Base-by-base conservation (phyloP, 2,797 vertebrate species). In the Anisognathus igniventris region DNA sequence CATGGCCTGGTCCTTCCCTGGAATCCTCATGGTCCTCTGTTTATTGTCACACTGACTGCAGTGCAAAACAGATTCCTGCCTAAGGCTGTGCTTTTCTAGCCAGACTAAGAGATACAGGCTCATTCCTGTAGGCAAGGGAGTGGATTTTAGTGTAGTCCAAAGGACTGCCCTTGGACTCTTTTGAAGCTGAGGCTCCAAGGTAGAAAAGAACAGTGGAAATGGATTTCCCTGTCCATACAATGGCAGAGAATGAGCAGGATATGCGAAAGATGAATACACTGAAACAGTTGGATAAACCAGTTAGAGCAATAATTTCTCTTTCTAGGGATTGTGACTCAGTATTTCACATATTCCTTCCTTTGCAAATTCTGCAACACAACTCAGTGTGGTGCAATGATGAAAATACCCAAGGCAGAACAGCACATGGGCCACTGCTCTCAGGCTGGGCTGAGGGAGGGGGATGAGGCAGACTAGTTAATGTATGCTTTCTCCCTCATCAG, bases 391-490 rank as follows among this genome's bases (percentile, higher is more conserved):
- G 37, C 22, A 88, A 75, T 10, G 33, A 54, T 39, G n/a, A 67
- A 65, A 92, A 68, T 24, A 51, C 28, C 12, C 50, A 77, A 54
- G 51, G 24, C 58, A 62, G 47, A 68, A 7, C 33, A 81, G 40
- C 45, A 61, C 68, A 30, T 7, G 67, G 80, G 51, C 58, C 15
- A 20, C 45, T 77, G 45, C 25, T 80, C 17, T 28, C 42, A 37
- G 28, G 27, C 30, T 72, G 70, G 35, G n/a, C 33, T 90, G 76
- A 85, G 85, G 91, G 91, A 91, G 21, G 76, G 68, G 50, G 23
- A 30, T 37, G 42, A 89, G 30, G 48, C 61, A 82, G 61, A 47
- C 53, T 93, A 15, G 89, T 96, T 96, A 96, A 96, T 93, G 24
- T 72, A 92, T 84, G 83, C 18, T 91, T 88, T 88, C 91, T 83